Percentiles rank a stretch among this genome's conserved stretches.
phyloP scores from a whole-genome alignment of 2,888 invertebrate genomes.

The Chrysolina haemoptera region DNA sequence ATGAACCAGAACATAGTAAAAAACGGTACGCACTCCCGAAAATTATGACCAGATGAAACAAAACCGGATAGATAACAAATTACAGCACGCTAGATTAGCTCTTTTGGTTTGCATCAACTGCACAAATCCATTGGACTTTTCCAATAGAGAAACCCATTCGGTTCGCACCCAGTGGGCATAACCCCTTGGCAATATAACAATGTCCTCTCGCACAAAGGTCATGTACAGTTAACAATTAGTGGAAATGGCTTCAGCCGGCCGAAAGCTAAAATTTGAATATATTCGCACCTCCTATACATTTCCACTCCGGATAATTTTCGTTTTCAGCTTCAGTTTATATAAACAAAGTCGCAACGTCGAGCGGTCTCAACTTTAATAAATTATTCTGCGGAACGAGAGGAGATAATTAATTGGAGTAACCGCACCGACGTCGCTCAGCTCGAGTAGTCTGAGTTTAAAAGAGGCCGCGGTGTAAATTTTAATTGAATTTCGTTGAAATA shows the following conservation, averaged over 20 bases:
- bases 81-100: background rate
- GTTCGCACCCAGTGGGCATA: background rate
- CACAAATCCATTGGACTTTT: background rate
- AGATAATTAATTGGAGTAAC: slow-evolving; percentile 30
- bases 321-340: slow-evolving; percentile 26
- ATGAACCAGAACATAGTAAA: background rate
- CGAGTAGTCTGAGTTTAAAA: slow-evolving; percentile 18
- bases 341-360: slow-evolving; percentile 27
- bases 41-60: background rate
- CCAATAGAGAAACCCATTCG: background rate
- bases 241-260: slow-evolving; percentile 8
- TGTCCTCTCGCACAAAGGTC: slow-evolving; percentile 7
- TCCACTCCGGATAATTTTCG: slow-evolving; percentile 24
- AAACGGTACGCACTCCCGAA: background rate
- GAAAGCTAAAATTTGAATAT: slow-evolving; percentile 24
- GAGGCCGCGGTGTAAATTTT: slow-evolving; percentile 14
- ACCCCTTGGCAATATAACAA: background rate
- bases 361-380: slow-evolving; percentile 27
- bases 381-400: slow-evolving; percentile 26
- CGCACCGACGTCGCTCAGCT: slow-evolving; percentile 26
- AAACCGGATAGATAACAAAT: background rate
- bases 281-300: slow-evolving; percentile 20
- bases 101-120: background rate
- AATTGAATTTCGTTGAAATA: slow-evolving; percentile 28
- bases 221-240: slow-evolving; percentile 12